Conservation (phyloP, 2,113 vertebrate genomes). For the Burhinus bistriatus region DNA sequence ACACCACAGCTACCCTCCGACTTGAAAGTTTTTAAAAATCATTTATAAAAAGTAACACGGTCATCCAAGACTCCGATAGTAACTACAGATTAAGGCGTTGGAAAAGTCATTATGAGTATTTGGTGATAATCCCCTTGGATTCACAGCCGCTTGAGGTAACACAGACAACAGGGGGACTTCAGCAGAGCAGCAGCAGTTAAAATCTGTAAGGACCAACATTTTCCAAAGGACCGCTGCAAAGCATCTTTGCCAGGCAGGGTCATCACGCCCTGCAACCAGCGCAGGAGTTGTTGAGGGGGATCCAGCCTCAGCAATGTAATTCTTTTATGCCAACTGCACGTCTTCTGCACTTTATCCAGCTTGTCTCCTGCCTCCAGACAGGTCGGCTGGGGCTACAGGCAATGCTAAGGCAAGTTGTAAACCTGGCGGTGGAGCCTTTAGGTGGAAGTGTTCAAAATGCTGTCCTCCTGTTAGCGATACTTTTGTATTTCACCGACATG, state of each 20-base stretch:
- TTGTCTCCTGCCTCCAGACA: not conserved
- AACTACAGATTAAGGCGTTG: fast-evolving
- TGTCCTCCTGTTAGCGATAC: not conserved
- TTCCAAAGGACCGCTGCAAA: not conserved
- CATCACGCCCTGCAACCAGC: not conserved
- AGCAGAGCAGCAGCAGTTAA: not conserved
- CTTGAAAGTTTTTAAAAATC: not conserved
- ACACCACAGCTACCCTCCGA: not conserved
- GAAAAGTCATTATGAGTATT: not conserved
- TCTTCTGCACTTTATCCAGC: not conserved
- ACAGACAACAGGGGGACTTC: not conserved
- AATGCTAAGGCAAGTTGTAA: not conserved
- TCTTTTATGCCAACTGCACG: fast-evolving
- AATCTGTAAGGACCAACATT: not conserved
- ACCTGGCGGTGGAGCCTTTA: fast-evolving
- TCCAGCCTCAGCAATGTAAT: not conserved
- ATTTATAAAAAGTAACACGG: not conserved
- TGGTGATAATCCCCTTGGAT: not conserved
- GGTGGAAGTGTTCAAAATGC: not conserved
- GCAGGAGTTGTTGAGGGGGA: not conserved
- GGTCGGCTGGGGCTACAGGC: fast-evolving
- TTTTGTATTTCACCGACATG: not conserved
- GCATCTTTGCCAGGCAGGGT: not conserved
- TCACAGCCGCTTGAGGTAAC: not conserved
- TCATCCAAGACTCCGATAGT: too few species aligned